Evolutionary conservation across 2,888 invertebrate genomes (phyloP), one percentile per base, ranked within the genome.

Genomic region (Pseudococcus viburni): DNA sequence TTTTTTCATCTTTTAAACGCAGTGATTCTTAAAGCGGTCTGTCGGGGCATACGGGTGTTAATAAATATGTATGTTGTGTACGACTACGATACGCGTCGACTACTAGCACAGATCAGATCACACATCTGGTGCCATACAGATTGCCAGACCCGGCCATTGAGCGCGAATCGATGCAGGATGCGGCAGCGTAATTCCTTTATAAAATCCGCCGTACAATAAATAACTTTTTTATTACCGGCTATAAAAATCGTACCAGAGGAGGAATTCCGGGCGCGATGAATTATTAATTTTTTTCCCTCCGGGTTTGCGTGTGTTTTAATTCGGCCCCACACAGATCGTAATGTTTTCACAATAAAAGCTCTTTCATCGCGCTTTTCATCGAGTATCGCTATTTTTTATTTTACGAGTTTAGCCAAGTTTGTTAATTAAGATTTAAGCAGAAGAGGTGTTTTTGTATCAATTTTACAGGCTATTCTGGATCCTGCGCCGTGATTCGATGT

Each of bases 191-290:
- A 80, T 80, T 80, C 80, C 33, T 80, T 80, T 80, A 80, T 80
- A 19, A 80, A 80, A 80, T 80, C 80, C 80, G 80, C 80, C n/a
- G 5, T 19, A 42, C 19, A n/a, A 80, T 80, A 80, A 80, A 80
- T 80, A 80, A 80, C 80, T 80, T 80, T 80, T 80, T 80, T 80
- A 80, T 80, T 80, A 42, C 80, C 9, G 33, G 42, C 42, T 42
- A 80, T 80, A 80, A 80, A 80, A 80, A 80, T 80, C 19, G n/a
- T 59, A 59, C 59, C 42, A 22, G 42, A 39, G 33, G n/a, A 80
- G 80, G 80, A 80, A 80, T 80, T 80, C 80, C 80, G 80, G 33
- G 73, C 73, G 42, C 42, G 80, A 80, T 80, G 80, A 80, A 80
- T 80, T 80, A 80, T 80, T 80, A 80, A 80, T 80, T 80, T 80